These are phyloP conservation scores for Dryadula phaetusa DNA, from an alignment of 2,888 invertebrate genomes.

Conservation along the genomic window DNA sequence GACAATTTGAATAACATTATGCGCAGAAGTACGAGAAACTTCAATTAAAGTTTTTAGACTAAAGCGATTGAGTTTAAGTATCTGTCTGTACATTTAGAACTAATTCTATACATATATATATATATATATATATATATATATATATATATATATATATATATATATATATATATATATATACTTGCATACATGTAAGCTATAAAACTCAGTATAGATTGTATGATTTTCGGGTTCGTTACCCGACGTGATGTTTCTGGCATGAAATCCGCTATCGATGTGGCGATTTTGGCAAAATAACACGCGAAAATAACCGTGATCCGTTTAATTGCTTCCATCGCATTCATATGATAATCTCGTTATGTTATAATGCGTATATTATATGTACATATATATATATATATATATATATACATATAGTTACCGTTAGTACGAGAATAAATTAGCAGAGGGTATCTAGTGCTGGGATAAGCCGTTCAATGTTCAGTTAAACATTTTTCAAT, in stretches of 20 bases:
- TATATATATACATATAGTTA: not conserved
- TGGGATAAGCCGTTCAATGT: too few relatives aligned
- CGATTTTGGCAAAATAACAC: constrained; percentile 37
- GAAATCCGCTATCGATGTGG: constrained; percentile 33
- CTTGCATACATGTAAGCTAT: too few relatives aligned
- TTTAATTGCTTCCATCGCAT: constrained; percentile 32
- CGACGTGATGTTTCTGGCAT: constrained; percentile 38
- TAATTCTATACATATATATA: not conserved
- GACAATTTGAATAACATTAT: constrained; percentile 3
- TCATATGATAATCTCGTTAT: constrained; percentile 15
- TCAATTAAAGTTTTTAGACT: constrained; percentile 37
- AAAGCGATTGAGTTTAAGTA: constrained; percentile 6
- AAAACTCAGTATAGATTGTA: constrained; percentile 20
- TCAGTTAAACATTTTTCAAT: too few relatives aligned
- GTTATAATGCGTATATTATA: not conserved
- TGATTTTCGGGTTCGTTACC: constrained; percentile 35
- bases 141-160: not conserved
- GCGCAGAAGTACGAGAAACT: constrained; percentile 34
- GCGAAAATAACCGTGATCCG: constrained; percentile 32
- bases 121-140: not conserved
- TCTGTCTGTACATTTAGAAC: not conserved
- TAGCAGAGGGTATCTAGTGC: not conserved
- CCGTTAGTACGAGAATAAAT: too few relatives aligned
- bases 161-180: constrained; percentile 19
- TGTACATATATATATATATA: not conserved